Evolutionary conservation across 2,888 invertebrate species (phyloP), one percentile per base, ranked within the genome.

Genomic region (Coremacera marginata): DNA sequence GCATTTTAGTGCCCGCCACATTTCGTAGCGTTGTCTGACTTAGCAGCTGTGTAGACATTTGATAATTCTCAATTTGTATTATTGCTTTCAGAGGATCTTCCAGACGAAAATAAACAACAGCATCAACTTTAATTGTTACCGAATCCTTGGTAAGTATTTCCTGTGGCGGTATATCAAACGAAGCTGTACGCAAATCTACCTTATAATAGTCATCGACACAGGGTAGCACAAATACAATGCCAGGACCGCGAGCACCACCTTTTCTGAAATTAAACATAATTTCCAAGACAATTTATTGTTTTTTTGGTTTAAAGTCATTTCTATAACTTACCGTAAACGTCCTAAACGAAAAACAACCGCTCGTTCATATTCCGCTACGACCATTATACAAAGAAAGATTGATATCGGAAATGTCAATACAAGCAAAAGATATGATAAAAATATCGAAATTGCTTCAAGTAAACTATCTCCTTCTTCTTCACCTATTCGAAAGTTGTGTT

Each of bases 71-170:
- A 9, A 95, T 94, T 87, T 91, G 92, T 68, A 94, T 92, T 4
- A 94, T 92, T 0, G 94, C 94, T 84, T 92, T 94, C 22, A 94
- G 87, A 0, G 95, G 94, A 84, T 94, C 93, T 81, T 93, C 93
- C 77, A 95, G 93, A 79, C 94, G 91, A 84, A 95, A 95, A 88
- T 95, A 95, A 25, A 95, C 94, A 0, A 95, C 95, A 0, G 97
- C 97, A 84, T 97, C 97, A 0, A 98, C 96, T 31, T 94, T 95
- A 7, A 98, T 96, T 0, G 97, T 97, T 51, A 97, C 97, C 0
- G 95, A 95, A 89, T 97, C 97, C 90, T 95, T 95, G 34, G 96
- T 96, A 74, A 97, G 91, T 76, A 89, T 92, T 87, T 92, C 93
- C 84, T 93, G 93, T 2, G 93, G 91, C 9, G 92, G 91, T n/a